Percentiles rank a stretch among this genome's conserved stretches.
Evolutionary conservation across 2,797 vertebrate genomes (phyloP).

Genomic region (Falco cherrug): DNA sequence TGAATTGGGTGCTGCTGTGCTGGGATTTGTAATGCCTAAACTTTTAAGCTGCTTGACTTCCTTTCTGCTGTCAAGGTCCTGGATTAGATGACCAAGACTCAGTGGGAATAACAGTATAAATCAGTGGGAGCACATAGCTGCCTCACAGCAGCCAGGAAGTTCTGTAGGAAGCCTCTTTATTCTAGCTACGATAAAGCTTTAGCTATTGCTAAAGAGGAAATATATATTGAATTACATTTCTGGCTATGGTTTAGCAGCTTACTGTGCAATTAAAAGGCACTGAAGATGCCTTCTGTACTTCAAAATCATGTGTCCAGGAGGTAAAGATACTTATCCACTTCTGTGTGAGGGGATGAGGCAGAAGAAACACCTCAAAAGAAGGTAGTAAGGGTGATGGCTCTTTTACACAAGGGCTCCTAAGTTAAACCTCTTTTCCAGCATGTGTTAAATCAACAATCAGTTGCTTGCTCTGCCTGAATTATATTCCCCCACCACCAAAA

Average conservation of each 20-base stretch:
- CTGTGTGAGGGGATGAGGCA: background rate
- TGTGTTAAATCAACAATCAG: background rate
- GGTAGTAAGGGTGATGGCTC: background rate
- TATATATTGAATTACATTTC: background rate
- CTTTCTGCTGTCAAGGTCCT: conserved; percentile 25
- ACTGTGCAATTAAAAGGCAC: background rate
- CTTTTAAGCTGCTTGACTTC: conserved; percentile 50
- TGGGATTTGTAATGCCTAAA: conserved; percentile 51
- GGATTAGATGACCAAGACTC: conserved; percentile 17
- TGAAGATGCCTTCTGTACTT: background rate
- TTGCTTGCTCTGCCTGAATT: background rate
- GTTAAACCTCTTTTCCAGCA: background rate
- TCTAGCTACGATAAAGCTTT: background rate
- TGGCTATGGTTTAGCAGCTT: background rate
- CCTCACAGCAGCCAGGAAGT: background rate
- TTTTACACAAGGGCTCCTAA: background rate
- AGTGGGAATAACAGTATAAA: conserved; percentile 30
- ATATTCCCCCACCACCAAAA: background rate
- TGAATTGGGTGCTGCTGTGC: conserved; percentile 20
- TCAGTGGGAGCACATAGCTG: conserved; percentile 6
- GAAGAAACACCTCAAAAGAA: background rate
- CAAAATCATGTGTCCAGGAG: background rate
- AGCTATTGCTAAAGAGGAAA: background rate
- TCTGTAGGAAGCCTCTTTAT: background rate
- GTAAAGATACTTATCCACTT: background rate